These are phyloP conservation scores for Sebastes kiyomatsui DNA, from an alignment of 2,797 vertebrate genomes.

Conservation along the genomic window DNA sequence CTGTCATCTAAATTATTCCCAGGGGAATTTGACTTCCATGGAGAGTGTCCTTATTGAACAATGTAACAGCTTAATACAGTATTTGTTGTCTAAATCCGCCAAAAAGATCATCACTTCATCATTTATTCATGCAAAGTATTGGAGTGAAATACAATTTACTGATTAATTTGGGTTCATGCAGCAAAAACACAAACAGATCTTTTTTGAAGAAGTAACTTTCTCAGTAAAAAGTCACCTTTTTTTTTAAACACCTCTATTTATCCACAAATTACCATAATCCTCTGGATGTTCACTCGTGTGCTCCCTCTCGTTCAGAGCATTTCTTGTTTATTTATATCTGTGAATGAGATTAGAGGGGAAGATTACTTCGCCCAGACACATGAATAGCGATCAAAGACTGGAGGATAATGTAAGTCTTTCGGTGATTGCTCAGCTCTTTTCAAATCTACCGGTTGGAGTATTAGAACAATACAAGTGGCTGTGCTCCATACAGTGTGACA, in stretches of 20 bases:
- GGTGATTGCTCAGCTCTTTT: constrained; percentile 80
- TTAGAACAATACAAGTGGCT: constrained; percentile 82
- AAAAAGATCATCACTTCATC: constrained; percentile 17
- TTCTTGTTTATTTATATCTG: constrained; percentile 88
- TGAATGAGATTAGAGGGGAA: constrained; percentile 85
- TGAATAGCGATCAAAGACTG: constrained; percentile 84
- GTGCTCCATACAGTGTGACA: constrained; percentile 78
- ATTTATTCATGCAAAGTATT: constrained; percentile 20
- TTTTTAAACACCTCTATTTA: constrained; percentile 79
- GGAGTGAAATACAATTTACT: constrained; percentile 26
- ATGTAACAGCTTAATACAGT: neutral
- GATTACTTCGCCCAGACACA: constrained; percentile 84
- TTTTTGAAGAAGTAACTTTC: constrained; percentile 57
- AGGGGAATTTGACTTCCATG: constrained; percentile 40
- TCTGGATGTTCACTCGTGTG: constrained; percentile 81
- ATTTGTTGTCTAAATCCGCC: neutral
- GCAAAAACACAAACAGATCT: constrained; percentile 19
- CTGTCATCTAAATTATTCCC: constrained; percentile 43
- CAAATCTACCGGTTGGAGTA: constrained; percentile 73
- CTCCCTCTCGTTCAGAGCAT: constrained; percentile 80
- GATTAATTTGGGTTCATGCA: constrained; percentile 34
- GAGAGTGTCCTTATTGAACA: neutral
- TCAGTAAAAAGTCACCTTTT: constrained; percentile 74
- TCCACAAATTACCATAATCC: constrained; percentile 87
- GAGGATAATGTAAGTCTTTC: constrained; percentile 85